Conservation (phyloP, 2,888 invertebrate species). For the Acanthosepion lycidas region DNA sequence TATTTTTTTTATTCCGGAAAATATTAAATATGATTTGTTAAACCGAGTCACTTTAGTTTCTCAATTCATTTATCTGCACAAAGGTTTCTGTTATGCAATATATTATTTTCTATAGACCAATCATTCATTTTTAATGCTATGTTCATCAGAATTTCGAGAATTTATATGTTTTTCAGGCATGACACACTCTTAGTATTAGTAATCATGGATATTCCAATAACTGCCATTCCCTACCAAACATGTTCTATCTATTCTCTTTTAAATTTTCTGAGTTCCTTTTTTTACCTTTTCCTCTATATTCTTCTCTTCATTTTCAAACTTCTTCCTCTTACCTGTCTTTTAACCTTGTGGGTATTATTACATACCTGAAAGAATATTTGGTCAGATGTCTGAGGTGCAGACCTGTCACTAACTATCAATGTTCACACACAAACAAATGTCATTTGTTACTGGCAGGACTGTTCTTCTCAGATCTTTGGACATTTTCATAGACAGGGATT, state of each 20-base stretch:
- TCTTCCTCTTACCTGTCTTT: not conserved
- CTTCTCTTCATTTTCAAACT: not conserved
- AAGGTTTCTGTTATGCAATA: too few species aligned
- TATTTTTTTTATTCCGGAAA: too few species aligned
- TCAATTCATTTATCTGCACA: too few species aligned
- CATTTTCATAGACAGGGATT: constrained; percentile 11
- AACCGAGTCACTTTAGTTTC: too few species aligned
- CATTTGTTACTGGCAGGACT: not conserved
- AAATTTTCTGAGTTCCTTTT: not conserved
- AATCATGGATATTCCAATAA: not conserved
- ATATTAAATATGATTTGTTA: too few species aligned
- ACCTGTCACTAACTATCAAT: constrained; percentile 33
- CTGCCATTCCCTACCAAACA: not conserved
- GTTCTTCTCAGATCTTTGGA: not conserved
- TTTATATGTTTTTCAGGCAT: too few species aligned
- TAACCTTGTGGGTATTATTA: constrained; percentile 33
- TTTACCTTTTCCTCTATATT: not conserved
- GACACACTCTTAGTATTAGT: not conserved
- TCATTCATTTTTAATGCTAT: too few species aligned
- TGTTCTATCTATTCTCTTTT: not conserved
- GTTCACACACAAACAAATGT: not conserved
- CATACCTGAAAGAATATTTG: constrained; percentile 33
- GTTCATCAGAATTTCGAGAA: too few species aligned
- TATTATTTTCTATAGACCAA: too few species aligned
- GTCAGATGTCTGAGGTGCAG: constrained; percentile 16